phyloP scores from a whole-genome alignment of 2,888 invertebrate genomes.

The Brachyptera risi region DNA sequence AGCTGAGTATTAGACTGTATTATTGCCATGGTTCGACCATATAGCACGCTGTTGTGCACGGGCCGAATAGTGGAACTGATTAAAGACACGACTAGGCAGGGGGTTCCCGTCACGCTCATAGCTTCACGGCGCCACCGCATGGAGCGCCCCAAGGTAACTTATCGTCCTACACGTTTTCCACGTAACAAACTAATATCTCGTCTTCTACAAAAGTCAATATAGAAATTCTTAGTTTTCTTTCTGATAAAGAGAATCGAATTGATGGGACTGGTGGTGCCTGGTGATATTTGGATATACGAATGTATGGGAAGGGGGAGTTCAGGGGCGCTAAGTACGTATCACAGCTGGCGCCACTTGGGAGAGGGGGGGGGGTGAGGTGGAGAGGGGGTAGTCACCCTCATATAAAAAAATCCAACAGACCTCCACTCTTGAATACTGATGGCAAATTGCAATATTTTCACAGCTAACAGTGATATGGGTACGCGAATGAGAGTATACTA shows the following conservation, averaged over 20 bases:
- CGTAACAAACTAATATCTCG: conserved; percentile 10
- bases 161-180: neutral
- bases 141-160: neutral
- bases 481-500: conserved; percentile 6
- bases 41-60: neutral
- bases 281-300: conserved; percentile 14
- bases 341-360: conserved; percentile 24
- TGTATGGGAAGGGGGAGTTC: conserved; percentile 3
- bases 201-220: conserved; percentile 12
- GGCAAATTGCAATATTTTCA: conserved; percentile 5
- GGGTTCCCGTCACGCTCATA: too few species aligned
- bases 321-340: conserved; percentile 23
- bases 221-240: conserved; percentile 9
- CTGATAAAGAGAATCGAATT: conserved; percentile 22
- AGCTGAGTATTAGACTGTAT: neutral
- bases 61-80: conserved; percentile 16
- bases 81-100: conserved; percentile 16
- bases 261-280: conserved; percentile 17
- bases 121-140: neutral
- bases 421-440: conserved; percentile 20
- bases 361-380: conserved; percentile 17
- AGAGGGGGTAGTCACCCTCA: conserved; percentile 13
- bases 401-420: conserved; percentile 12
- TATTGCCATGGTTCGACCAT: neutral
- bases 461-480: neutral